A percentile compares a stretch with the other conserved stretches of the same genome.
phyloP scores from a whole-genome alignment of 2,888 invertebrate species.

The Lissonota sp. region DNA sequence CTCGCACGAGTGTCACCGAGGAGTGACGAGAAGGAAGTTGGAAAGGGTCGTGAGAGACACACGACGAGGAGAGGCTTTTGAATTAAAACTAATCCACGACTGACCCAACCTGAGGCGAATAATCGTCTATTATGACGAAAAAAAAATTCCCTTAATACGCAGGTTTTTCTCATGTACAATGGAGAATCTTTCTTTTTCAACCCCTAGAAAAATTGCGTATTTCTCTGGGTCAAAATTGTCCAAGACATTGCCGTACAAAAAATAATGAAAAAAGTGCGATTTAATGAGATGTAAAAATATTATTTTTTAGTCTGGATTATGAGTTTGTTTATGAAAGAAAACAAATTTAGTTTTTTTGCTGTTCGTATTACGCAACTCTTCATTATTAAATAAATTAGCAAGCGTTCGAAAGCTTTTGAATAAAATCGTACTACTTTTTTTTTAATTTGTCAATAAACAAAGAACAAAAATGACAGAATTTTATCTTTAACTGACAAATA shows the following conservation, averaged over 20 bases:
- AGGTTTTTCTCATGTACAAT: not conserved
- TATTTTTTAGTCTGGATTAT: not conserved
- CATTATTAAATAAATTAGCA: too few species aligned
- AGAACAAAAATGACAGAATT: too few species aligned
- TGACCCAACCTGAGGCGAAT: slow-evolving; percentile 15
- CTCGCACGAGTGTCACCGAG: slow-evolving; percentile 15
- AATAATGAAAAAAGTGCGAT: too few species aligned
- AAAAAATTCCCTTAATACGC: not conserved
- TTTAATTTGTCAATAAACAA: too few species aligned
- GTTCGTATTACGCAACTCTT: too few species aligned
- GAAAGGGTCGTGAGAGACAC: not conserved
- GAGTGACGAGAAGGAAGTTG: not conserved
- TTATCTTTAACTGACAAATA: not conserved
- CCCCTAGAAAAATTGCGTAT: not conserved
- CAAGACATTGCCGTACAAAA: too few species aligned
- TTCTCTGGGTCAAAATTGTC: not conserved
- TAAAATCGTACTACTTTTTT: too few species aligned
- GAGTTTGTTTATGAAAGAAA: too few species aligned
- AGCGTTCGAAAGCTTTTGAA: too few species aligned
- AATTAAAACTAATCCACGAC: slow-evolving; percentile 48
- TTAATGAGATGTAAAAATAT: not conserved
- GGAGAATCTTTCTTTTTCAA: not conserved
- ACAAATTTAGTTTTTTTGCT: too few species aligned
- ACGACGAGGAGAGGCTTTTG: slow-evolving; percentile 8
- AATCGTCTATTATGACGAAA: not conserved